phyloP scores from a whole-genome alignment of 2,113 vertebrate species.

The Mesoclemmys tuberculata region DNA sequence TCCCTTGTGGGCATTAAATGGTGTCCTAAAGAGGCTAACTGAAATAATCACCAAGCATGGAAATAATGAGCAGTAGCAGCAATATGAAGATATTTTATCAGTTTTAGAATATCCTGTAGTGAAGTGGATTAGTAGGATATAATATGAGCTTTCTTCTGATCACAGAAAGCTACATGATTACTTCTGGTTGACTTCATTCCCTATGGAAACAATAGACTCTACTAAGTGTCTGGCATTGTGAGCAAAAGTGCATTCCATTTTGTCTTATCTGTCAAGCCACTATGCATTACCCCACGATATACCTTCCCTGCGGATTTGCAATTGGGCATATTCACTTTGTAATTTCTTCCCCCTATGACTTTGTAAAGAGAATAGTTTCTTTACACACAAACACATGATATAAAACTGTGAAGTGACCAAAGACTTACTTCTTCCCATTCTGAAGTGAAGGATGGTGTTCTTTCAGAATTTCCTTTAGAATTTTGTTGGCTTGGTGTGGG shows the following conservation, averaged over 20 bases:
- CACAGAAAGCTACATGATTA: slow-evolving; percentile 55
- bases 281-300: neutral
- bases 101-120: neutral
- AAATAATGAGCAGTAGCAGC: slow-evolving; percentile 3
- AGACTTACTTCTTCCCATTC: slow-evolving; percentile 96
- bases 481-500: slow-evolving; percentile 80
- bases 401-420: slow-evolving; percentile 27
- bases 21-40: neutral
- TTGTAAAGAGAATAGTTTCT: neutral
- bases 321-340: neutral
- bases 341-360: neutral
- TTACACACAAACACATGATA: too few species aligned
- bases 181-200: slow-evolving; percentile 62
- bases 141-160: slow-evolving; percentile 12
- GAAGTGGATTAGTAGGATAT: slow-evolving; percentile 19
- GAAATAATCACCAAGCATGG: slow-evolving; percentile 37
- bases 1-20: neutral
- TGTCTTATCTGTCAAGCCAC: slow-evolving; percentile 35
- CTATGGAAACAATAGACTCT: slow-evolving; percentile 58
- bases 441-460: slow-evolving; percentile 95
- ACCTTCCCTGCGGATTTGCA: neutral
- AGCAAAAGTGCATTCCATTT: slow-evolving; percentile 15
- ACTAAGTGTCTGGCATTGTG: slow-evolving; percentile 4
- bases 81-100: slow-evolving; percentile 11
- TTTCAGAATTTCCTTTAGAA: slow-evolving; percentile 86